Evolutionary conservation across 2,113 vertebrate genomes (phyloP).

Genomic region (Beaufortia kweichowensis): DNA sequence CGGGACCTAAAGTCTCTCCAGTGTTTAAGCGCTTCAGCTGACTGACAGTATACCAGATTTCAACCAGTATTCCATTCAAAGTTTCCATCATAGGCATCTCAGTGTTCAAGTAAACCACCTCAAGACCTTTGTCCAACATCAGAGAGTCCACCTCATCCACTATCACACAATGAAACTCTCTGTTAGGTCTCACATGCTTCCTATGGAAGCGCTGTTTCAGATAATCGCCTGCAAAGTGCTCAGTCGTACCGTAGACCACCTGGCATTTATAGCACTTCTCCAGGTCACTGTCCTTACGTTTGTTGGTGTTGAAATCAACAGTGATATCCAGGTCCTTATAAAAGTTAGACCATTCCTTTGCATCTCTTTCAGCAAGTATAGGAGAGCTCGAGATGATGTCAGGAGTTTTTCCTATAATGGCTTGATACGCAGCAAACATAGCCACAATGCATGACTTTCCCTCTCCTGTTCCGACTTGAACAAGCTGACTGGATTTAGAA

Average conservation of each 20-base stretch:
- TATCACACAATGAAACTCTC: slow-evolving; percentile 51
- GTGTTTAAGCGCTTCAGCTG: not conserved
- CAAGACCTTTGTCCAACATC: slow-evolving; percentile 48
- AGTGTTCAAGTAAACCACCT: slow-evolving; percentile 46
- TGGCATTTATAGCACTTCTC: slow-evolving; percentile 45
- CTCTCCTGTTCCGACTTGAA: slow-evolving; percentile 51
- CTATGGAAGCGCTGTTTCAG: slow-evolving; percentile 49
- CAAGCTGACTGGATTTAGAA: slow-evolving; percentile 35
- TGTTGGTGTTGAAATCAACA: slow-evolving; percentile 46
- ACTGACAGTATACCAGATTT: not conserved
- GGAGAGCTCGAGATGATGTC: slow-evolving; percentile 51
- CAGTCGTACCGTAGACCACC: slow-evolving; percentile 54
- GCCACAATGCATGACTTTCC: slow-evolving; percentile 52
- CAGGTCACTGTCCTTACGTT: slow-evolving; percentile 18
- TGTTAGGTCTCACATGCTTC: slow-evolving; percentile 40
- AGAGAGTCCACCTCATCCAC: slow-evolving; percentile 53
- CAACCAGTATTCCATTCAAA: not conserved
- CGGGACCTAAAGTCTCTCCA: not conserved
- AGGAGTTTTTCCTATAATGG: slow-evolving; percentile 33
- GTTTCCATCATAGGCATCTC: slow-evolving; percentile 1
- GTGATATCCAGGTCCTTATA: slow-evolving; percentile 31
- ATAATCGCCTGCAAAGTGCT: slow-evolving; percentile 51
- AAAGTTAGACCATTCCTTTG: slow-evolving; percentile 32
- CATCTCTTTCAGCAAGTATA: slow-evolving; percentile 45
- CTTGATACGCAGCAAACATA: slow-evolving; percentile 50